Conservation (phyloP, 2,113 vertebrate species). For the Rousettus leschenaultii region DNA sequence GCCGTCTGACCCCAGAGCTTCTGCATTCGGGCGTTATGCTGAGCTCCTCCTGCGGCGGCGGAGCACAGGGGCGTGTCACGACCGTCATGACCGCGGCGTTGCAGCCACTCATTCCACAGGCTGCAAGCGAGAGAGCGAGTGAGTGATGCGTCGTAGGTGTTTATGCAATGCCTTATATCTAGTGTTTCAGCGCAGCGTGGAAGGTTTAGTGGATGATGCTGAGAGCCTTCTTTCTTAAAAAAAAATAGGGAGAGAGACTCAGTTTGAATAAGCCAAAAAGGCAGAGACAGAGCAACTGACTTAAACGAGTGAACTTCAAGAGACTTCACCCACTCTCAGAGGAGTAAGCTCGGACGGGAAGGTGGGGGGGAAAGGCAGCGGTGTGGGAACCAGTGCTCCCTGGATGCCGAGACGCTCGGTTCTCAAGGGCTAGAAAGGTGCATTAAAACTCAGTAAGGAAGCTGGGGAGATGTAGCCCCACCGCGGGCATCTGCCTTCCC, state of each 20-base stretch:
- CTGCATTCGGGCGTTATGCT: background rate
- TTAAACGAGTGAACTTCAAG: background rate
- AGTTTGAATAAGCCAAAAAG: background rate
- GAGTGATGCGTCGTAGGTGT: background rate
- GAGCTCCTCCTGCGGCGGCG: background rate
- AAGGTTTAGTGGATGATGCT: background rate
- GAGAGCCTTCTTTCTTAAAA: background rate
- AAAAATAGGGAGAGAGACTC: background rate
- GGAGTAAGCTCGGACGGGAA: background rate
- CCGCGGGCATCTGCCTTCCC: background rate
- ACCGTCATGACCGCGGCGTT: no score
- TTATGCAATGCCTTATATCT: background rate
- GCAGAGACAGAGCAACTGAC: background rate
- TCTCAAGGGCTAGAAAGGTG: background rate
- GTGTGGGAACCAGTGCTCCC: background rate
- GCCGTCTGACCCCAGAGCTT: background rate
- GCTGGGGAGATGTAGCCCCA: background rate
- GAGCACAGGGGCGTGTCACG: no score
- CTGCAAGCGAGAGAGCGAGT: background rate
- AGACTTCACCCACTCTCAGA: background rate
- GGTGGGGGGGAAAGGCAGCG: background rate
- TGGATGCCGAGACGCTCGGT: rapidly evolving
- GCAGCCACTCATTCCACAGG: background rate
- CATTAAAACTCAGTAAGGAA: background rate
- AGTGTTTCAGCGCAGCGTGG: background rate